These are phyloP conservation scores for Hedychridium roseum DNA, from an alignment of 2,888 invertebrate species.

Conservation along the genomic window DNA sequence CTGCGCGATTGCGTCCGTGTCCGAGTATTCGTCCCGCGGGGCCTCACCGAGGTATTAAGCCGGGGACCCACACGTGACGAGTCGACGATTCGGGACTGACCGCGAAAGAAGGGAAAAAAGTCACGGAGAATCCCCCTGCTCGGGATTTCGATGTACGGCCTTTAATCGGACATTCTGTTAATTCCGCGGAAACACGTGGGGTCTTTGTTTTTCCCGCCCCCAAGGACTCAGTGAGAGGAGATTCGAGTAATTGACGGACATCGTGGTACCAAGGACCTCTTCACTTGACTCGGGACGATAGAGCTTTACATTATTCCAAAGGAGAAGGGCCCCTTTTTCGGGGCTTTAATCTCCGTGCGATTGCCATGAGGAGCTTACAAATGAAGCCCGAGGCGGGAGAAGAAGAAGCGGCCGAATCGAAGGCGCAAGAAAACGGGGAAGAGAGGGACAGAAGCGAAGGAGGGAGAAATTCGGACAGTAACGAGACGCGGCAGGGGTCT, in stretches of 20 bases:
- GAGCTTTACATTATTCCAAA: too few relatives aligned
- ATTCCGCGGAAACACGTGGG: too few relatives aligned
- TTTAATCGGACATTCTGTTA: background rate
- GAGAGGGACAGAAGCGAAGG: slow-evolving; percentile 1
- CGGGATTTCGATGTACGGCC: background rate
- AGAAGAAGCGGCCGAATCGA: slow-evolving; percentile 13
- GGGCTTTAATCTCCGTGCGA: too few relatives aligned
- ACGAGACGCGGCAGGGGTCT: slow-evolving; percentile 23
- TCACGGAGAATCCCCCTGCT: background rate
- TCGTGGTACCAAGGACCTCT: too few relatives aligned
- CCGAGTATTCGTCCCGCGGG: slow-evolving; percentile 42
- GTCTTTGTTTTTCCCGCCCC: too few relatives aligned
- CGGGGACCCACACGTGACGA: slow-evolving; percentile 37
- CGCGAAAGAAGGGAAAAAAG: background rate
- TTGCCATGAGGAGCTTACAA: too few relatives aligned
- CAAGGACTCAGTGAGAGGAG: too few relatives aligned
- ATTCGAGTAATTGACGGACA: background rate
- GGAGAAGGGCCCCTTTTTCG: too few relatives aligned
- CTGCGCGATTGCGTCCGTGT: slow-evolving; percentile 48
- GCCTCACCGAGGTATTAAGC: slow-evolving; percentile 40
- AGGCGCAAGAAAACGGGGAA: background rate
- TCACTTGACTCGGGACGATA: too few relatives aligned
- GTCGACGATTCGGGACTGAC: background rate
- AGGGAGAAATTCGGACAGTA: slow-evolving; percentile 5
- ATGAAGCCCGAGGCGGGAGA: slow-evolving; percentile 10